phyloP scores from a whole-genome alignment of 1,140 invertebrate species.

The Lordiphosa mommai region DNA sequence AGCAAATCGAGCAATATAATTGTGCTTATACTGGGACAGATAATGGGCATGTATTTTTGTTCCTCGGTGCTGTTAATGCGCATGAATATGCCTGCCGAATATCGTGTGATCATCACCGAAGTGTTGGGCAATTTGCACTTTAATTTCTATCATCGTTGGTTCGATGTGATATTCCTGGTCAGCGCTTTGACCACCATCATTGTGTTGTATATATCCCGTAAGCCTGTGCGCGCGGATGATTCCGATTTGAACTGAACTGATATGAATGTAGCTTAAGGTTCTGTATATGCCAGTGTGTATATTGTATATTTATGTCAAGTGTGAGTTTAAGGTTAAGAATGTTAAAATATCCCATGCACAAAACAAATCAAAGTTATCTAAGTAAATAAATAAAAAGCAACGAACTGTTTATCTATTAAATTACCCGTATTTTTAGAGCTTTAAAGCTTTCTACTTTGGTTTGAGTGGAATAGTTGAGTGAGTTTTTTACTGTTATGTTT shows the following conservation, averaged over 20 bases:
- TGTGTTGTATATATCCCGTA: constrained; percentile 88
- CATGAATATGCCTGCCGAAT: constrained; percentile 99
- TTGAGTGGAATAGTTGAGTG: constrained; percentile 15
- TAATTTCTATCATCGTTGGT: constrained; percentile 99
- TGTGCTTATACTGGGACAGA: constrained; percentile 96
- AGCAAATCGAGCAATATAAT: constrained; percentile 99
- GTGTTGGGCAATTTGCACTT: constrained; percentile 99
- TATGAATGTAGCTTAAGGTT: constrained; percentile 49
- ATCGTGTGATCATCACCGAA: constrained; percentile 98
- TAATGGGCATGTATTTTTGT: constrained; percentile 99
- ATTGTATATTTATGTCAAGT: constrained; percentile 27
- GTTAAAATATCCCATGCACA: constrained; percentile 23
- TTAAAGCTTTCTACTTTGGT: constrained; percentile 12
- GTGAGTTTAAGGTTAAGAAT: constrained; percentile 3
- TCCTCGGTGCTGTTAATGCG: constrained; percentile 98
- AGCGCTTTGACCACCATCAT: constrained; percentile 97
- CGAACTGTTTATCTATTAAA: constrained; percentile 33
- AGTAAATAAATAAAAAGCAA: constrained; percentile 30
- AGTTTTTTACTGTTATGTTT: constrained; percentile 5
- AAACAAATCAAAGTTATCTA: constrained; percentile 45
- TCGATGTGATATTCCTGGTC: constrained; percentile 99
- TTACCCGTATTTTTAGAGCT: constrained; percentile 28
- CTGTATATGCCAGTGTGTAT: constrained; percentile 38
- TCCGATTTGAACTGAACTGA: constrained; percentile 49
- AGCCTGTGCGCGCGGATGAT: constrained; percentile 63